phyloP scores from a whole-genome alignment of 2,797 vertebrate species.

The Odontamblyopus lacepedii region DNA sequence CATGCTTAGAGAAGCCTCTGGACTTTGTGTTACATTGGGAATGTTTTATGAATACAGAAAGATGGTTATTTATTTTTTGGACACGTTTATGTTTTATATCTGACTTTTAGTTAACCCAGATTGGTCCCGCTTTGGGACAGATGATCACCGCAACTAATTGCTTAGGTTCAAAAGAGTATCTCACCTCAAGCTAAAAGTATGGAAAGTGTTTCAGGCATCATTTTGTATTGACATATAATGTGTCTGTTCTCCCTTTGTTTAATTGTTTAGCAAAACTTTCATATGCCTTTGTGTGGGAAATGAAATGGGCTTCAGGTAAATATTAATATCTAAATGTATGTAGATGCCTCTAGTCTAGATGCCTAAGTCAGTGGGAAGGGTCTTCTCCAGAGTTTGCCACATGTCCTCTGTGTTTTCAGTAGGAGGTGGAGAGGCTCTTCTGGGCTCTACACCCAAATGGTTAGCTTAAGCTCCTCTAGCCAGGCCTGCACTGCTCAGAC shows the following conservation, averaged over 20 bases:
- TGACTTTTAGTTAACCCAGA: no score
- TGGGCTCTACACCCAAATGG: conserved; percentile 81
- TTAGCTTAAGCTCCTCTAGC: conserved; percentile 81
- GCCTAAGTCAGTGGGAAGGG: conserved; percentile 54
- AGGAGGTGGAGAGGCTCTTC: conserved; percentile 71
- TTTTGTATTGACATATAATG: background rate
- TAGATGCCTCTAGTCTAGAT: conserved; percentile 13
- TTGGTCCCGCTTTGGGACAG: no score
- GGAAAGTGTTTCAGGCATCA: background rate
- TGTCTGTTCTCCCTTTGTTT: background rate
- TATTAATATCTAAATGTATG: conserved; percentile 15
- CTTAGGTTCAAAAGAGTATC: no score
- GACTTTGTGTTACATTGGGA: background rate
- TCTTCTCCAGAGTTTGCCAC: conserved; percentile 68
- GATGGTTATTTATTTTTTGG: no score
- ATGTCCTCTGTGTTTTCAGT: conserved; percentile 72
- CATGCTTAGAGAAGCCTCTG: no score
- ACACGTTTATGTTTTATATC: no score
- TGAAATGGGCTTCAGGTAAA: conserved; percentile 35
- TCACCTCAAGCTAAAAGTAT: no score
- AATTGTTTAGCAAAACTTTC: background rate
- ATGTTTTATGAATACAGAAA: background rate
- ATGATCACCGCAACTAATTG: no score
- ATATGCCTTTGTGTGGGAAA: background rate
- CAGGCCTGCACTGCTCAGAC: conserved; percentile 53